Evolutionary conservation across 2,888 invertebrate species (phyloP), one percentile per base, ranked within the genome.

Genomic region (Apoda limacodes): DNA sequence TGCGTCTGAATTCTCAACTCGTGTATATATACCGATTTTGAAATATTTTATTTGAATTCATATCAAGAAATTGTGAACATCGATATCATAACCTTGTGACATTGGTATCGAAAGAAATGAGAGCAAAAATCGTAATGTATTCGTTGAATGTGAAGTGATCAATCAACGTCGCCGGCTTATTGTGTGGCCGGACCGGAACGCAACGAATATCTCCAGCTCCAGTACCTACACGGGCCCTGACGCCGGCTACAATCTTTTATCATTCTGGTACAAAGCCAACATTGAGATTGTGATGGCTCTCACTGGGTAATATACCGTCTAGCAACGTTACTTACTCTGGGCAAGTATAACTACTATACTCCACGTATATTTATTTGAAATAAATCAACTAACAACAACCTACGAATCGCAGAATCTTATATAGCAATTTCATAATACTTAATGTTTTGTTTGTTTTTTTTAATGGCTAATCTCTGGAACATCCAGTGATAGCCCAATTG

Each of bases 61-160:
- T 46, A 48, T n/a, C n/a, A n/a, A n/a, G n/a, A n/a, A n/a, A n/a
- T n/a, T n/a, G n/a, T n/a, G n/a, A n/a, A 50, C 64, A 56, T 66
- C 72, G 71, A 74, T 80, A 76, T 76, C 78, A 75, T 74, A 78
- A 72, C 76, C 72, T 78, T 68, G 70, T 71, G 76, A 76, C 72
- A 75, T 75, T 72, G 66, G 66, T 69, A 78, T 76, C 71, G 67
- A 71, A 72, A 55, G 55, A 54, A 57, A 58, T 65, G 76, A 78
- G 78, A 78, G 80, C 78, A 80, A 76, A 76, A 80, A 76, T 78
- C 68, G 69, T 80, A 80, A 78, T 78, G 76, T 78, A 74, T 76
- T 78, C 76, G 71, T 75, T 75, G 64, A 74, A 75, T 72, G 72
- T 63, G 55, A 48, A 57, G 59, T 57, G 71, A 78, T 80, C 72